phyloP scores from a whole-genome alignment of 2,888 invertebrate species.

The Melangyna quadrimaculata region DNA sequence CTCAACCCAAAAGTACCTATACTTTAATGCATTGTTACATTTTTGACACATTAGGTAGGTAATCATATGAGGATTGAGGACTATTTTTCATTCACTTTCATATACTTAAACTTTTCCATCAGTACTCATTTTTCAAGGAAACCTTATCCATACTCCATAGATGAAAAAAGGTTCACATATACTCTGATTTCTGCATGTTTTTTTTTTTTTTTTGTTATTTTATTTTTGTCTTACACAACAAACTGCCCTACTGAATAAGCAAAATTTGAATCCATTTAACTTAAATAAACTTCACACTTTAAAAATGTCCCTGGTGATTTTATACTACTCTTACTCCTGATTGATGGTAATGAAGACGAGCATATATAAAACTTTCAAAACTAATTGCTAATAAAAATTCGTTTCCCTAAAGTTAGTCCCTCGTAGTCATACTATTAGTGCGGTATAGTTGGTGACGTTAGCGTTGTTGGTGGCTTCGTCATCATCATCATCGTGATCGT shows the following conservation, averaged over 20 bases:
- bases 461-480: too few relatives aligned
- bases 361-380: constrained; percentile 55
- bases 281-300: constrained; percentile 26
- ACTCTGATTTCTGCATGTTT: neutral
- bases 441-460: neutral
- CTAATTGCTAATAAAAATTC: constrained; percentile 53
- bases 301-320: constrained; percentile 32
- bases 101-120: neutral
- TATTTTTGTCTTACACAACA: neutral
- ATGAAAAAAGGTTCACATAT: neutral
- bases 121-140: neutral
- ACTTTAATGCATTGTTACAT: neutral
- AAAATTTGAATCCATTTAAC: constrained; percentile 20
- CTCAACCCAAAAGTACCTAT: neutral
- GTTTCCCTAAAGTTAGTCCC: constrained; percentile 35
- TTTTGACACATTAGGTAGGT: neutral
- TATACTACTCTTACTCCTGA: constrained; percentile 35
- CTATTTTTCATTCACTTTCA: too few relatives aligned
- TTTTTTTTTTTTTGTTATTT: neutral
- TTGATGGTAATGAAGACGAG: constrained; percentile 53
- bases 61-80: neutral
- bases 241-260: neutral
- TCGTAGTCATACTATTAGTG: neutral
- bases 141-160: neutral
- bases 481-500: neutral